These are phyloP conservation scores for Gorsachius goisagi DNA, from an alignment of 2,113 vertebrate genomes.

Conservation along the genomic window DNA sequence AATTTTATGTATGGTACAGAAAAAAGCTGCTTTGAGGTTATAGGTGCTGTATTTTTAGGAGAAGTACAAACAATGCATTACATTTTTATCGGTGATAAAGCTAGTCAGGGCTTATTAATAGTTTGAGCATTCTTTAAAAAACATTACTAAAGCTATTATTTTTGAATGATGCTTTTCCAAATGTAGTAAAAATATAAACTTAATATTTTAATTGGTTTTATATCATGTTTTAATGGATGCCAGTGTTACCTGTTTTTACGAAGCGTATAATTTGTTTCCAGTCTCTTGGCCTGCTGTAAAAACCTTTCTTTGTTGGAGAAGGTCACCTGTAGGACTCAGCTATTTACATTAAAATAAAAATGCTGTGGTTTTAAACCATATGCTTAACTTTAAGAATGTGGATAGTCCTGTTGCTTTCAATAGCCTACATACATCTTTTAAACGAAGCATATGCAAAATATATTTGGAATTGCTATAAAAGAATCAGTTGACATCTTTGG, in stretches of 20 bases:
- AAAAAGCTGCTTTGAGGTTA: background rate
- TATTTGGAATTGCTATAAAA: conserved; percentile 18
- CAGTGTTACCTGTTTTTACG: background rate
- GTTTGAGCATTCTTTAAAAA: background rate
- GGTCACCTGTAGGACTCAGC: conserved; percentile 8
- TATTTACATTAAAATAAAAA: conserved; percentile 13
- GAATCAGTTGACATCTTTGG: background rate
- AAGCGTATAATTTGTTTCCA: conserved; percentile 6
- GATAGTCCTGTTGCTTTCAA: conserved; percentile 13
- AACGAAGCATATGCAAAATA: background rate
- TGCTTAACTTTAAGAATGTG: background rate
- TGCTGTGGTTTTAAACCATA: background rate
- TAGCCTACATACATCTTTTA: background rate
- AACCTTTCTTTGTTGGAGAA: background rate
- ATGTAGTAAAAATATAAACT: background rate
- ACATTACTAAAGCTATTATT: background rate
- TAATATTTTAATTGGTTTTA: conserved; percentile 22
- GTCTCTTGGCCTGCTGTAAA: background rate
- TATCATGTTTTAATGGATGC: conserved; percentile 1
- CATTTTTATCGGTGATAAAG: background rate
- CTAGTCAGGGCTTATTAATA: background rate
- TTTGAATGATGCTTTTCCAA: background rate
- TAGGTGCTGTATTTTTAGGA: background rate
- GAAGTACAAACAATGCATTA: background rate
- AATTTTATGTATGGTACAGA: background rate